These are phyloP conservation scores for Boleophthalmus pectinirostris DNA, from an alignment of 2,113 vertebrate genomes.

Conservation along the genomic window DNA sequence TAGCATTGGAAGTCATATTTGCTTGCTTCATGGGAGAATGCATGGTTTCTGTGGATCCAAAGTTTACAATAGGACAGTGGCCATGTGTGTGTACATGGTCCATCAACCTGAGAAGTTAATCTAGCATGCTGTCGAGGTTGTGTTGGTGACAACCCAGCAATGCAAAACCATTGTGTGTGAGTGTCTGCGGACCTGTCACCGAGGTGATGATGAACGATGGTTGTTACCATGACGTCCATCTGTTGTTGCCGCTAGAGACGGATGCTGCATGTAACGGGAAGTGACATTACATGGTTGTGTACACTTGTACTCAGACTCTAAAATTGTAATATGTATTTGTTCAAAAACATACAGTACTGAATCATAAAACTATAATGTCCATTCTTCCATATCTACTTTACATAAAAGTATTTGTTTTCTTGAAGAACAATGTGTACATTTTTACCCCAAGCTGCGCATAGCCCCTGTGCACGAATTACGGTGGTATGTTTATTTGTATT, in stretches of 20 bases:
- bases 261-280: constrained; percentile 60
- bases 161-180: constrained; percentile 34
- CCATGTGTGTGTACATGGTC: constrained; percentile 1
- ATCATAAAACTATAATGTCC: neutral
- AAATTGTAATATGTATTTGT: constrained; percentile 1
- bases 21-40: neutral
- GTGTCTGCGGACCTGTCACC: constrained; percentile 50
- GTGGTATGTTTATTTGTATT: constrained; percentile 3
- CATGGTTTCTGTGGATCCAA: neutral
- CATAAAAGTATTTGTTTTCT: constrained; percentile 4
- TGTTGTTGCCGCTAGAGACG: constrained; percentile 64
- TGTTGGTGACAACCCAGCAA: constrained; percentile 44
- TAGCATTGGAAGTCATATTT: neutral
- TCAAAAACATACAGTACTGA: neutral
- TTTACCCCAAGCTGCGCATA: neutral
- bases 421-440: neutral
- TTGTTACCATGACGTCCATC: constrained; percentile 69
- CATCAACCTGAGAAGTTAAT: constrained; percentile 53
- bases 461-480: neutral
- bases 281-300: constrained; percentile 58
- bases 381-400: neutral
- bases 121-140: constrained; percentile 42
- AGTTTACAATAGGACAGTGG: neutral
- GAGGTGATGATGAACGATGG: constrained; percentile 66
- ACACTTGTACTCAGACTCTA: constrained; percentile 35